Evolutionary conservation across 2,113 vertebrate species (phyloP), one percentile per base, ranked within the genome.

Genomic region (Vidua chalybeata): DNA sequence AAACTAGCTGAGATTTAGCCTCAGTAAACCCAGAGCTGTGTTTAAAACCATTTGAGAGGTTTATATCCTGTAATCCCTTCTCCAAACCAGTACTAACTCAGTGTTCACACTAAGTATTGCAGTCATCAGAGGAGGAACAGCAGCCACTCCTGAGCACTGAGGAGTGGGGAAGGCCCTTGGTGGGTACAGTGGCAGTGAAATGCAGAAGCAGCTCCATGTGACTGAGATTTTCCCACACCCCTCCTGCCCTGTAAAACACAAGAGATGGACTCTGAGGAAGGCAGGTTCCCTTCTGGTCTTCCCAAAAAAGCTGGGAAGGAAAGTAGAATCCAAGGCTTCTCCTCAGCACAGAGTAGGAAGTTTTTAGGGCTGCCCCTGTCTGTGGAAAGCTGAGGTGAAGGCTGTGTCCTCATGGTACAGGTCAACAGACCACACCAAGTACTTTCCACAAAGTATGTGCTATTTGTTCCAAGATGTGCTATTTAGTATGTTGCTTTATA

Each of bases 101-200:
- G 68, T 18, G 39, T 28, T 39, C 41, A 64, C 41, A 28, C 31
- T 23, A 54, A 74, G 23, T 7, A 31, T 23, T 63, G 49, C 59
- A 55, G 22, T 23, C 9, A 28, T 6, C 49, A 23, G 82, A 64
- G 68, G 39, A 84, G 41, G 27, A 48, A 12, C 22, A 84, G 82
- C n/a, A 84, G 79, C 89, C 68, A 39, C 48, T 28, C 16, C 72
- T 19, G 49, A 64, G 66, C 54, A 27, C 74, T 1, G 5, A 58
- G 84, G 56, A 63, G 26, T 0, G 0, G 35, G 46, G 35, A 94
- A 31, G 30, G 61, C 21, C 37, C 9, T 0, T 0, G 0, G 20
- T 10, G 9, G 28, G 31, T 5, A 15, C 13, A 1, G 52, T 12
- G 22, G 37, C 28, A 30, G 43, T 0, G 0, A 56, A 75, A 68